Evolutionary conservation across 2,113 vertebrate species (phyloP).

Genomic region (Microcebus murinus): DNA sequence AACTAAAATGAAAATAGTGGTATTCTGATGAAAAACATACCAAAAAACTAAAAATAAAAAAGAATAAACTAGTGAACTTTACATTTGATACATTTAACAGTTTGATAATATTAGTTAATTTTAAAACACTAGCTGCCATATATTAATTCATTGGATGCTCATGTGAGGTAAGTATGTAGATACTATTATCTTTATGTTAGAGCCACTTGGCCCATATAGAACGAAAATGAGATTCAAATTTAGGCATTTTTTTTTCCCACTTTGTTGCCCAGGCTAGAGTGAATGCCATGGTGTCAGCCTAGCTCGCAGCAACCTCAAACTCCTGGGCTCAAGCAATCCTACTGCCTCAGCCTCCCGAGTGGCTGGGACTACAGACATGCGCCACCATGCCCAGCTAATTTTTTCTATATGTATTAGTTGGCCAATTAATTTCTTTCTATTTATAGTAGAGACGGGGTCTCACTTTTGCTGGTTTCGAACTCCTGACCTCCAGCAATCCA

Average conservation of each 20-base stretch:
- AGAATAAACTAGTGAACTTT: background rate
- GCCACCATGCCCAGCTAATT: too few relatives aligned
- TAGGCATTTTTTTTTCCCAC: background rate
- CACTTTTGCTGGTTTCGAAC: too few relatives aligned
- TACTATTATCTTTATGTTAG: background rate
- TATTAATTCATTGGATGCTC: background rate
- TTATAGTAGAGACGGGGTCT: too few relatives aligned
- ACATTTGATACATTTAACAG: background rate
- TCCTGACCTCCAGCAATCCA: too few relatives aligned
- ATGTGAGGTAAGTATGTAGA: background rate
- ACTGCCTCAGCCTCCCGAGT: too few relatives aligned
- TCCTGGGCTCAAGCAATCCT: too few relatives aligned
- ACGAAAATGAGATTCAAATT: background rate
- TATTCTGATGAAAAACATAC: conserved; percentile 48
- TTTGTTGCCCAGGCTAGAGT: too few relatives aligned
- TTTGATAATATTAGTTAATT: background rate
- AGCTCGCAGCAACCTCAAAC: too few relatives aligned
- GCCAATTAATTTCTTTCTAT: too few relatives aligned
- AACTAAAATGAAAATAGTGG: conserved; percentile 86
- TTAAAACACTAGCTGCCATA: background rate
- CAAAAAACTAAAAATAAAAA: background rate
- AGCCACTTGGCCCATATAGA: background rate
- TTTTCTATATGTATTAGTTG: too few relatives aligned
- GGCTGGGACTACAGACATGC: too few relatives aligned
- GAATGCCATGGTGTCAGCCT: too few relatives aligned